A percentile compares a stretch with the other conserved stretches of the same genome.
phyloP scores from a whole-genome alignment of 2,888 invertebrate species.

The Pedicia rivosa region DNA sequence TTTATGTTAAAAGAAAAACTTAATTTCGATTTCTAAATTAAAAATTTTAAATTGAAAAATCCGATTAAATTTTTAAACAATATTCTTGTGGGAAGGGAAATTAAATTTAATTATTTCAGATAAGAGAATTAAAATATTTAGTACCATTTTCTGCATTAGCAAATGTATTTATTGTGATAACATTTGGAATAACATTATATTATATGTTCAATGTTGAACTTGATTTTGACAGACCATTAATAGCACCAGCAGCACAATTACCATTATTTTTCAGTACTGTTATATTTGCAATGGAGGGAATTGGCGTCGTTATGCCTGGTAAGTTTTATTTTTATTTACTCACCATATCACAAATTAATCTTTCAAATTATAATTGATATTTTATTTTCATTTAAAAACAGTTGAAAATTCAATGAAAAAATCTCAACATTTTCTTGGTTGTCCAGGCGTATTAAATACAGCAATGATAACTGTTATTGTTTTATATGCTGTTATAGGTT shows the following conservation, averaged over 20 bases:
- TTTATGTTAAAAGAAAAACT: too few relatives aligned
- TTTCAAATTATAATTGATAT: too few relatives aligned
- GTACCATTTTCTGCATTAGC: constrained; percentile 83
- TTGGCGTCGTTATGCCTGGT: constrained; percentile 84
- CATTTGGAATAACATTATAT: constrained; percentile 68
- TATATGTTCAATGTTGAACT: constrained; percentile 53
- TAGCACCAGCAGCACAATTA: constrained; percentile 41
- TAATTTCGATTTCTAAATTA: too few relatives aligned
- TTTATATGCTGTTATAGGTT: constrained; percentile 69
- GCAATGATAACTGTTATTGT: constrained; percentile 71
- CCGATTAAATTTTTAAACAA: too few relatives aligned
- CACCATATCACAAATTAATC: too few relatives aligned
- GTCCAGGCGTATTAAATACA: constrained; percentile 71
- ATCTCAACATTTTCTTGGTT: constrained; percentile 63
- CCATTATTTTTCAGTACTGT: constrained; percentile 91
- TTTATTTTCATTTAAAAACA: too few relatives aligned
- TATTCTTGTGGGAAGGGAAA: too few relatives aligned
- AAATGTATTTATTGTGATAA: constrained; percentile 60
- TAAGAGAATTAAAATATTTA: constrained; percentile 62
- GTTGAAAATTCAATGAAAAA: constrained; percentile 88
- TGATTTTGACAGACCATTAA: constrained; percentile 34
- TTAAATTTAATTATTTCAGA: constrained; percentile 31
- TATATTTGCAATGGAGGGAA: constrained; percentile 88
- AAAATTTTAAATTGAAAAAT: too few relatives aligned
- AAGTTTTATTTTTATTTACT: too few relatives aligned